Base-by-base conservation (phyloP, 2,888 invertebrate genomes). In the Mystacides longicornis region DNA sequence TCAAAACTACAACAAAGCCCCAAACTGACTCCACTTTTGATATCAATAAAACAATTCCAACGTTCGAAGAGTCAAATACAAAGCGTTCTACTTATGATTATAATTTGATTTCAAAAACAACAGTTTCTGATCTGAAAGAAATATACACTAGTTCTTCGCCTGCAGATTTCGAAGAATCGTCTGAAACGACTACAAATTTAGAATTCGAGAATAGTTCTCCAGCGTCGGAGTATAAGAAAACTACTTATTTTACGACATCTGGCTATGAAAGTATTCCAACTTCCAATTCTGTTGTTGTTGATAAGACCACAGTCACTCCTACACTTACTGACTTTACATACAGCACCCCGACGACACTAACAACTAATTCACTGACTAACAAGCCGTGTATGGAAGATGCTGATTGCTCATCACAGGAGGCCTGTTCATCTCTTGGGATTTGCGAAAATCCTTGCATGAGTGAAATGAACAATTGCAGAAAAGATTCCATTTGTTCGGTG, bases 371-470 rank as follows among this genome's bases (percentile, higher is more conserved):
- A 58, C 59, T 52, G 56, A 69, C 66, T 69, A 72, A 71, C 65
- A 66, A 64, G 62, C 65, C 71, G 66, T 87, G 87, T 75, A 75
- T 75, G 65, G 72, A 71, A 65, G 81, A 86, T 69, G 70, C 70
- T 63, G 81, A 86, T 67, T 87, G 87, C 70, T 71, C 77, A 62
- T 73, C 73, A 65, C 74, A 77, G 65, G 81, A 83, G 70, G 77
- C 78, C 65, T 87, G 87, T 71, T 71, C 79, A 64, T 74, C 74
- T 65, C 37, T 37, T 3, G 81, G 80, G 73, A 72, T 75, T 69
- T 86, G 85, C 71, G 74, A 80, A 71, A 80, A 82, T 69, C 80
- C 82, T 64, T 86, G 86, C 71, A 67, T 72, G 66, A 68, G 65
- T 65, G 64, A 66, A 66, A 68, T 65, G 66, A 74, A 65, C 64